Evolutionary conservation across 1,140 invertebrate genomes (phyloP), one percentile per base, ranked within the genome.

Genomic region (Brachionus rotundiformis): DNA sequence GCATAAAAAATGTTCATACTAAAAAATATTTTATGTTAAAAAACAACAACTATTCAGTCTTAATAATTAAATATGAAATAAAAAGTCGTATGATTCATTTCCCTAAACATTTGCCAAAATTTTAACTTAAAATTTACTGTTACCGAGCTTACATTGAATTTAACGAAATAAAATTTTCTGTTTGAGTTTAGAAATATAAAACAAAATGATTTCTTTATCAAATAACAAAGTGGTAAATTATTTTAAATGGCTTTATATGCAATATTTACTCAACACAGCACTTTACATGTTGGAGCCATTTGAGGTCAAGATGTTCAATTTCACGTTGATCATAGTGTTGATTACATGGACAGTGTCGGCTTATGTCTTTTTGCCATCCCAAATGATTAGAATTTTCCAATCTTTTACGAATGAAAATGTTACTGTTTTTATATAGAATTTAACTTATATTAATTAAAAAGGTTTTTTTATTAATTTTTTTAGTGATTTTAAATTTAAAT

Each of bases 221-320:
- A 63, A 79, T 25, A 79, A 79, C 8, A 79, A 79, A 65, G 27
- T 81, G 11, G 29, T 81, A 27, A 81, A 81, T 19, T 81, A 63
- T 49, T 39, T 81, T 1, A 47, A 68, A 47, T 81, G 79, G 79
- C 31, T 81, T 36, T 81, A 81, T 63, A 29, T 81, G 36, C 79
- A 81, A 49, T 81, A 81, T 41, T 68, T 81, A 29, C 31, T 81
- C 3, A 81, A 81, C 33, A 81, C 79, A 68, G 59, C 79, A 10
- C 41, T 81, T n/a, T 81, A 81, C 27, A 81, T 81, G 79, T 16
- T 81, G 4, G 79, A 81, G 31, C 79, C 79, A 49, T 81, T 63
- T n/a, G 79, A 81, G 19, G 31, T 63, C 7, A 25, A 27, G 7
- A 31, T 81, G 54, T 81, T 81, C 54, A 63, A 63, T 16, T n/a